Conservation (phyloP, 1,140 invertebrate genomes). For the Zaprionus taronus region DNA sequence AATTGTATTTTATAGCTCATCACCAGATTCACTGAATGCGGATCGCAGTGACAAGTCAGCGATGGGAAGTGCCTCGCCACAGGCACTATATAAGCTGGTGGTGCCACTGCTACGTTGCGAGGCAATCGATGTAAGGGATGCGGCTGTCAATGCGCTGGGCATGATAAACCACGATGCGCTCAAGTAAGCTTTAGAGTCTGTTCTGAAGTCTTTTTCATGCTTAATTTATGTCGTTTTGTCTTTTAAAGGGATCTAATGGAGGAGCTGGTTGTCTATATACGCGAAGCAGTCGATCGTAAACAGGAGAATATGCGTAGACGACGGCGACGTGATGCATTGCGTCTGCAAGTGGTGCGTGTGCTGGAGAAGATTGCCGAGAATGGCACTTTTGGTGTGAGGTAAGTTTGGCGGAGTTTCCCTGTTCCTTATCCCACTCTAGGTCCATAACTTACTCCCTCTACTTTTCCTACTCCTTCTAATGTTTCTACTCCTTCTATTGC, state of each 20-base stretch:
- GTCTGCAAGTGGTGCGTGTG: conserved; percentile 95
- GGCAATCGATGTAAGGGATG: conserved; percentile 95
- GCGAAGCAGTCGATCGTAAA: conserved; percentile 98
- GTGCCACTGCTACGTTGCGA: conserved; percentile 96
- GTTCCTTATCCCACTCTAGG: background rate
- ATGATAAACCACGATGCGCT: conserved; percentile 96
- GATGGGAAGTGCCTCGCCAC: conserved; percentile 88
- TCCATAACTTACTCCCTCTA: background rate
- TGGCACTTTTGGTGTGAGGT: conserved; percentile 96
- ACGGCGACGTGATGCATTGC: conserved; percentile 94
- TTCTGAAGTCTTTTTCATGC: background rate
- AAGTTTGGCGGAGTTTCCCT: conserved; percentile 36
- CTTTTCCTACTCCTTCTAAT: background rate
- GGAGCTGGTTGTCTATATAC: conserved; percentile 94
- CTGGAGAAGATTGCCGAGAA: conserved; percentile 96
- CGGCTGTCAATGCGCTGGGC: conserved; percentile 95
- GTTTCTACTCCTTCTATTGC: background rate
- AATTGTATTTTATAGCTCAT: conserved; percentile 88
- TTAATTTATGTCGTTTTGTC: conserved; percentile 15
- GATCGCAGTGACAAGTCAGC: conserved; percentile 90
- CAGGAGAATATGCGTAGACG: conserved; percentile 97
- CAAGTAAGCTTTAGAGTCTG: conserved; percentile 88
- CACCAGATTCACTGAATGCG: conserved; percentile 92
- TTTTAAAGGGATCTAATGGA: conserved; percentile 95
- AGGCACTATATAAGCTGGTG: conserved; percentile 95